Evolutionary conservation across 2,113 vertebrate genomes (phyloP).

Genomic region (Corydoras maculifer): DNA sequence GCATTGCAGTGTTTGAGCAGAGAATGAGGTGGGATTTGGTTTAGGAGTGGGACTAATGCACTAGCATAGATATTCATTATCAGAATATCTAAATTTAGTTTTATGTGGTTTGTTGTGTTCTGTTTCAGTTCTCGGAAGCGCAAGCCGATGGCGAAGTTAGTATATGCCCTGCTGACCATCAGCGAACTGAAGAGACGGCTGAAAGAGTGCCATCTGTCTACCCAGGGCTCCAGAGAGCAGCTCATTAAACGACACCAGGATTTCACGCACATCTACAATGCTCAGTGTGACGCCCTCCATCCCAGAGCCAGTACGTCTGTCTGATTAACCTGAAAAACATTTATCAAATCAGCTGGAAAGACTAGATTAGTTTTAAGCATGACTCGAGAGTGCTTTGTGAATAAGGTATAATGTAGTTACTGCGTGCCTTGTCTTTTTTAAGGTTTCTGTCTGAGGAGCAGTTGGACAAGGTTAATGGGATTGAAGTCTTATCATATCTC

Average conservation of each 20-base stretch:
- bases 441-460: too few species aligned
- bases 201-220: constrained; percentile 73
- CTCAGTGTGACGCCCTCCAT: constrained; percentile 83
- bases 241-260: constrained; percentile 80
- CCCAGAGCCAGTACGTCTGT: constrained; percentile 75
- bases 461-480: too few species aligned
- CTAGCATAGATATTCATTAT: too few species aligned
- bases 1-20: too few species aligned
- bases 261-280: constrained; percentile 83
- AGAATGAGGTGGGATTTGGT: too few species aligned
- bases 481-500: too few species aligned
- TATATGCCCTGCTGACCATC: constrained; percentile 83
- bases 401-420: too few species aligned
- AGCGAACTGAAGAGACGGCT: constrained; percentile 80
- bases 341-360: not conserved
- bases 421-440: too few species aligned
- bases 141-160: constrained; percentile 77
- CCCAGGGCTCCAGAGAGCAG: constrained; percentile 76
- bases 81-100: not conserved
- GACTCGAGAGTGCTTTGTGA: too few species aligned
- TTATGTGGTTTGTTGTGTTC: constrained; percentile 9
- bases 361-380: not conserved
- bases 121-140: constrained; percentile 65
- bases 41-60: too few species aligned
- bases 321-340: not conserved